Evolutionary conservation across 2,797 vertebrate genomes (phyloP).

Genomic region (Ispidina picta): DNA sequence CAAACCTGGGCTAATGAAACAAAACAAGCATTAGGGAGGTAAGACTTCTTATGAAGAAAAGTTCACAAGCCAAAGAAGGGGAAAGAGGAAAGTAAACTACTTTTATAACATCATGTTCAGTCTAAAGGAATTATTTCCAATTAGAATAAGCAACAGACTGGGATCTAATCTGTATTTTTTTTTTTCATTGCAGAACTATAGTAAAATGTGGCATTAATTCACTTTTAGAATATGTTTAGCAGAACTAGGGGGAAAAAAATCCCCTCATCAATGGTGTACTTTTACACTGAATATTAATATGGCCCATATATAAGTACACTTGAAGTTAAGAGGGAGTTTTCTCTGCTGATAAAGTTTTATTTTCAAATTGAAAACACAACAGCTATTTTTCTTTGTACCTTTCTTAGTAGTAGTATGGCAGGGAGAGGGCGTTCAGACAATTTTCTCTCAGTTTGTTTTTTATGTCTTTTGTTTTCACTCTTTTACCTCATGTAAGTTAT

Average conservation of each 20-base stretch:
- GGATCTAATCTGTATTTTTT: neutral
- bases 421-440: too few species aligned
- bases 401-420: too few species aligned
- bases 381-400: too few species aligned
- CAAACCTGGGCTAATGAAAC: constrained; percentile 57
- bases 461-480: too few species aligned
- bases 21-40: constrained; percentile 22
- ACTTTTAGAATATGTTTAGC: neutral
- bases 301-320: neutral
- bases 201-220: neutral
- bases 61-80: neutral
- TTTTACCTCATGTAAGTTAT: too few species aligned
- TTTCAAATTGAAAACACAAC: too few species aligned
- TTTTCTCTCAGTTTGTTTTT: too few species aligned
- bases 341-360: too few species aligned
- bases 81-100: neutral
- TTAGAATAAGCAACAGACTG: neutral
- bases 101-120: neutral
- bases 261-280: neutral
- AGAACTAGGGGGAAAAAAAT: neutral
- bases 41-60: neutral
- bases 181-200: neutral
- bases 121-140: neutral
- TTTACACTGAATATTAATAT: neutral
- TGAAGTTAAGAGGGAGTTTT: too few species aligned